Base-by-base conservation (phyloP, 2,113 vertebrate species). In the Hystrix brachyura region DNA sequence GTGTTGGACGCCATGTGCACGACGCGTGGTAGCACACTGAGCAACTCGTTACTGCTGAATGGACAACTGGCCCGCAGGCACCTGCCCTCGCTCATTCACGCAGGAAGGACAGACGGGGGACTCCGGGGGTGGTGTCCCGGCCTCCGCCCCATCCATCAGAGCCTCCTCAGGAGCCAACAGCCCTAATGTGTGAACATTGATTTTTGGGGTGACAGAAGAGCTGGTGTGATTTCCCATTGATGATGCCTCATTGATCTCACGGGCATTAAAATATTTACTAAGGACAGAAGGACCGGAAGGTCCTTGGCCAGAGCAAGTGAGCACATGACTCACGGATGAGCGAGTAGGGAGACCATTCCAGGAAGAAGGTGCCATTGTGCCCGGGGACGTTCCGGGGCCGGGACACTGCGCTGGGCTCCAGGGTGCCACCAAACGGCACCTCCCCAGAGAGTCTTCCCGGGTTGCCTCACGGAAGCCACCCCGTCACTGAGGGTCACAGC, bases 181-280 rank as follows among this genome's bases (percentile, higher is more conserved):
- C 98, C 98, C 98, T 99, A 99, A 99, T 99, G 99, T 99, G 99
- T 99, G 99, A 99, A 99, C 99, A 99, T 99, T 99, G 99, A 99
- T 99, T 99, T 99, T 98, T 98, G 99, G 99, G 99, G 98, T 95
- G 98, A 98, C 95, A 2, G 98, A 79, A 87, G 93, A 98, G 97
- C 98, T 84, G 64, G 97, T 27, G 97, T 99, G 99, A 99, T 99
- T 99, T 99, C 98, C 98, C 99, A 99, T 99, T 98, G 98, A 99
- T 99, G 99, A 99, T 98, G 97, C 97, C 90, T 98, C 98, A 99
- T 99, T 98, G 99, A 99, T 99, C 99, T 98, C 97, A 96, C 1
- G 89, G 98, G 98, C 98, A 97, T 98, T 99, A 98, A 99, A 99
- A 99, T 98, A 98, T 99, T 98, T 99, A 98, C 97, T 95, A 96